Conservation (phyloP, 2,113 vertebrate species). For the Atrichornis clamosus region DNA sequence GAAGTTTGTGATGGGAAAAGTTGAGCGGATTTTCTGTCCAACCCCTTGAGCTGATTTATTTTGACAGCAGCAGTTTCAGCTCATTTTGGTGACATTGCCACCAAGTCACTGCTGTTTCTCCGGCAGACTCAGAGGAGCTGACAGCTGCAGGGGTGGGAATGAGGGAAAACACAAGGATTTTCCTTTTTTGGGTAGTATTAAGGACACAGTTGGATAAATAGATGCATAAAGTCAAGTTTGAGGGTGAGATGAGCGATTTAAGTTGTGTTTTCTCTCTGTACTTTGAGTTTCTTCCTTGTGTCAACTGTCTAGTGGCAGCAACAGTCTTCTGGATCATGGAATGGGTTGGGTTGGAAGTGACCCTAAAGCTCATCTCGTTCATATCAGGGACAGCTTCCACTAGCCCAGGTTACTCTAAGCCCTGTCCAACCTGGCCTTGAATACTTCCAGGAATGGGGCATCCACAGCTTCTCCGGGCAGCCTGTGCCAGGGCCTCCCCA, state of each 20-base stretch:
- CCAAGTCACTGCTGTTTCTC: not conserved
- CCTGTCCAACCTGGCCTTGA: not conserved
- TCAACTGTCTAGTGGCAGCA: not conserved
- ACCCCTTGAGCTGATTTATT: not conserved
- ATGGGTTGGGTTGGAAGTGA: no score
- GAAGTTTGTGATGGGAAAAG: fast-evolving
- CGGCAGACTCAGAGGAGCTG: not conserved
- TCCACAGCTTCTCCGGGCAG: not conserved
- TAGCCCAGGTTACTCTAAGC: no score
- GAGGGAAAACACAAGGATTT: not conserved
- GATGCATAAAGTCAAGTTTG: not conserved
- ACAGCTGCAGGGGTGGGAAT: not conserved
- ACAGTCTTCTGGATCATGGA: not conserved
- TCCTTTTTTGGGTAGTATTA: not conserved
- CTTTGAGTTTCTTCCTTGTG: fast-evolving
- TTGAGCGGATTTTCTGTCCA: not conserved
- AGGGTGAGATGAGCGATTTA: fast-evolving
- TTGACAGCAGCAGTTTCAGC: not conserved
- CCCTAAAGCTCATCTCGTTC: no score
- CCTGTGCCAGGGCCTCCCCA: not conserved
- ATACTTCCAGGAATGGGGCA: not conserved
- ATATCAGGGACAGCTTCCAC: not conserved
- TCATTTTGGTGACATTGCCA: not conserved
- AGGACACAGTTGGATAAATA: not conserved
- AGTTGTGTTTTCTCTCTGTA: not conserved